phyloP scores from a whole-genome alignment of 2,888 invertebrate genomes.

The Athetis lepigone region DNA sequence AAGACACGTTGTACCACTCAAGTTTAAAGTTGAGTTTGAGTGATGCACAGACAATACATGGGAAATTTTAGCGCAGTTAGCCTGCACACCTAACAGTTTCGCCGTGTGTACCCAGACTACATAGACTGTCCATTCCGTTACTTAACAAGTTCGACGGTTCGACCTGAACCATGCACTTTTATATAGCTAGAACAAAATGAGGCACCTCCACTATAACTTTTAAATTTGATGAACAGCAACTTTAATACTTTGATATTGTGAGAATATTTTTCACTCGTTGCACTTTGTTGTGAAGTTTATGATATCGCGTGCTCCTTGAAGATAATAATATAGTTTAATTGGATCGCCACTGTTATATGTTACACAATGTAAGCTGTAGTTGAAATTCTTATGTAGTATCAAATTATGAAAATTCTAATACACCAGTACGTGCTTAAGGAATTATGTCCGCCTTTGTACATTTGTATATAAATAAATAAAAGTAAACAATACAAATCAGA shows the following conservation, averaged over 20 bases:
- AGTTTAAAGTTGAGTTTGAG: not conserved
- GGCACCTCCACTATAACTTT: constrained; percentile 70
- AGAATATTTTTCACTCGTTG: constrained; percentile 68
- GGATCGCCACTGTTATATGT: constrained; percentile 23
- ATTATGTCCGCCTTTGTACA: too few relatives aligned
- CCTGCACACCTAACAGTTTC: constrained; percentile 6
- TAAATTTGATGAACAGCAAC: constrained; percentile 77
- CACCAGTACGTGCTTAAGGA: too few relatives aligned
- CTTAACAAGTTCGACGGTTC: constrained; percentile 71
- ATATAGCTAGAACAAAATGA: constrained; percentile 64
- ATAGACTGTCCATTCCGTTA: constrained; percentile 74
- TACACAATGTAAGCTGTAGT: constrained; percentile 1
- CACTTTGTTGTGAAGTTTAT: constrained; percentile 53
- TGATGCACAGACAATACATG: not conserved
- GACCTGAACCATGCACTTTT: constrained; percentile 68
- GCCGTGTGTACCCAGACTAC: constrained; percentile 52
- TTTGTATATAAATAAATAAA: too few relatives aligned
- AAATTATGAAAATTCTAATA: too few relatives aligned
- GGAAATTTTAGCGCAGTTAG: not conserved
- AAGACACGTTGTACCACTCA: not conserved
- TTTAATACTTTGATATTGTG: constrained; percentile 70
- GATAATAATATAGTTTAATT: constrained; percentile 38
- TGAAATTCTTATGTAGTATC: not conserved
- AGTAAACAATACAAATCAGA: too few relatives aligned
- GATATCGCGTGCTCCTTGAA: constrained; percentile 42